A percentile compares a stretch with the other conserved stretches of the same genome.
Evolutionary conservation across 1,140 invertebrate genomes (phyloP).

Genomic region (Thrips palmi): DNA sequence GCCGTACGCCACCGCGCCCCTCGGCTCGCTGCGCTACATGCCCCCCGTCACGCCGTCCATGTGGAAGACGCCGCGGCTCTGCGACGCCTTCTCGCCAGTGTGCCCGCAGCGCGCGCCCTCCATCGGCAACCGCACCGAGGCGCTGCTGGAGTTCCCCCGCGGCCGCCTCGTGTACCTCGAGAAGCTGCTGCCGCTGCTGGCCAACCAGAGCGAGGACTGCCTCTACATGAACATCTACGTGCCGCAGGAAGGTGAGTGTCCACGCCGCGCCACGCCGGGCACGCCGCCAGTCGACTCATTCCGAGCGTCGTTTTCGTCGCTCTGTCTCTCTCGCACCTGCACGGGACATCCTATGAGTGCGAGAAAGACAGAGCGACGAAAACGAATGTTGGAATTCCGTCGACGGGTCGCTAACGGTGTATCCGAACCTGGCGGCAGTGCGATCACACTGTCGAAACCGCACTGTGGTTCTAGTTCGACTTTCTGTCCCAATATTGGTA

Average conservation of each 20-base stretch:
- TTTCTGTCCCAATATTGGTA: too few species aligned
- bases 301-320: too few species aligned
- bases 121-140: slow-evolving; percentile 49
- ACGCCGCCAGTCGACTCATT: not conserved
- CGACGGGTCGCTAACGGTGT: not conserved
- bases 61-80: slow-evolving; percentile 63
- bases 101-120: slow-evolving; percentile 69
- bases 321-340: too few species aligned
- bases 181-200: slow-evolving; percentile 57
- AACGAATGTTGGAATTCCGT: too few species aligned
- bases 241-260: slow-evolving; percentile 53
- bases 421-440: not conserved
- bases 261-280: not conserved
- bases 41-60: slow-evolving; percentile 78
- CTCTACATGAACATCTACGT: slow-evolving; percentile 93
- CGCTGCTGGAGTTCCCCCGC: slow-evolving; percentile 52
- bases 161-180: slow-evolving; percentile 63
- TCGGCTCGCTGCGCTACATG: slow-evolving; percentile 70
- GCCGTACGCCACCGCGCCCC: slow-evolving; percentile 73
- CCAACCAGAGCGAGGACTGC: slow-evolving; percentile 91
- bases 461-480: too few species aligned
- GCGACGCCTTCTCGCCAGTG: slow-evolving; percentile 66
- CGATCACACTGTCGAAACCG: not conserved
- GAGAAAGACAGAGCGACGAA: too few species aligned
- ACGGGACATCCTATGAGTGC: too few species aligned